Percentiles rank a stretch among this genome's conserved stretches.
phyloP scores from a whole-genome alignment of 2,888 invertebrate species.

The Caenorhabditis sinica region DNA sequence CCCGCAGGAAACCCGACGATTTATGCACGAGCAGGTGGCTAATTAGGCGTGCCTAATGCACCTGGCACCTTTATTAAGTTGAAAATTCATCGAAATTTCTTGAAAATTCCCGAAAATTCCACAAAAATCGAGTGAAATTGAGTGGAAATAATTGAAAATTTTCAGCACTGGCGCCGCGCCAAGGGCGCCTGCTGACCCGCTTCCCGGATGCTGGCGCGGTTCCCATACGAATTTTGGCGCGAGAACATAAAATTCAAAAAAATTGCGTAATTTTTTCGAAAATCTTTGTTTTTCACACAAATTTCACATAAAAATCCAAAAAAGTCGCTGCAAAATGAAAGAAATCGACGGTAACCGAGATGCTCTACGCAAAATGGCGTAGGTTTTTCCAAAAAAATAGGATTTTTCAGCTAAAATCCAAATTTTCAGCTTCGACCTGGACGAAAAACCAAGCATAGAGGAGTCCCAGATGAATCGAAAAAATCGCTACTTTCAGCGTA shows the following conservation, averaged over 20 bases:
- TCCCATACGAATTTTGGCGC: constrained; percentile 10
- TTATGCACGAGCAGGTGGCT: too few species aligned
- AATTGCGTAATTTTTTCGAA: neutral
- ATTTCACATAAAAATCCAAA: neutral
- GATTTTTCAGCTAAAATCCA: too few species aligned
- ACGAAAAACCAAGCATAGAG: neutral
- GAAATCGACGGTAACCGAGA: neutral
- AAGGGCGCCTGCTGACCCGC: neutral
- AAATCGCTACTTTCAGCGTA: neutral
- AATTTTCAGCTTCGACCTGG: neutral
- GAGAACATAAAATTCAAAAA: neutral
- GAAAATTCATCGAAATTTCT: neutral
- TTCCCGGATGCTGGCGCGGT: constrained; percentile 16
- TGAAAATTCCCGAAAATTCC: constrained; percentile 6
- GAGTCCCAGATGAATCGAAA: neutral
- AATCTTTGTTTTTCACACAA: neutral
- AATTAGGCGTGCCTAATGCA: too few species aligned
- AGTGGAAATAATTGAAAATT: neutral
- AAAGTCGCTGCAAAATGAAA: neutral
- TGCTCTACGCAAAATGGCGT: neutral
- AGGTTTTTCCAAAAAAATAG: neutral
- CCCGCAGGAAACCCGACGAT: too few species aligned
- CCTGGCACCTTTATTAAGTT: neutral
- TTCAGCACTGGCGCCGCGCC: too few species aligned
- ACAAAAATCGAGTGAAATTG: neutral